Percentiles rank a stretch among this genome's conserved stretches.
These are phyloP conservation scores for Lutjanus campechanus DNA, from an alignment of 2,797 vertebrate genomes.

Conservation along the genomic window DNA sequence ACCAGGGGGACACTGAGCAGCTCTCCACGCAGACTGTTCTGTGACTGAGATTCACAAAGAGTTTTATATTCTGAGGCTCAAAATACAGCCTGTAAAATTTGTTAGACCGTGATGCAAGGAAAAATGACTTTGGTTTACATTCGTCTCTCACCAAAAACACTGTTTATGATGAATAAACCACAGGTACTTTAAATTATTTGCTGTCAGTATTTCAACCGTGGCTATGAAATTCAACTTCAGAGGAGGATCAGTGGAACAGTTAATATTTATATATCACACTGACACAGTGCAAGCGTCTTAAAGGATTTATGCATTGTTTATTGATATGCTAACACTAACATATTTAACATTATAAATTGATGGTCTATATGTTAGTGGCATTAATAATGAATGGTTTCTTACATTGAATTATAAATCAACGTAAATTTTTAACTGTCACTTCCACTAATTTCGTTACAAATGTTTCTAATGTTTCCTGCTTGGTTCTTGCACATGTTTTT, in stretches of 20 bases:
- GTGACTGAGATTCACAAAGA: neutral
- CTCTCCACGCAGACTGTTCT: no score
- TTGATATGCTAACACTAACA: slow-evolving; percentile 2
- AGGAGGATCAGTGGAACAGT: neutral
- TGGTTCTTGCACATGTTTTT: neutral
- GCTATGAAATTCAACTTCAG: neutral
- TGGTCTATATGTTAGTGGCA: neutral
- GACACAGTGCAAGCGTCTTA: neutral
- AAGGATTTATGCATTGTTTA: neutral
- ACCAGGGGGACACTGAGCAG: no score
- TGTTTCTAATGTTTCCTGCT: neutral
- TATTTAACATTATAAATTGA: slow-evolving; percentile 1
- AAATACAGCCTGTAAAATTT: neutral
- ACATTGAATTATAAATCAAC: slow-evolving; percentile 23
- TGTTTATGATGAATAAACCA: neutral
- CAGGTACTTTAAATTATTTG: neutral
- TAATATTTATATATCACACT: neutral
- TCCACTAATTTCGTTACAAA: neutral
- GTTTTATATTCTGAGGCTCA: neutral
- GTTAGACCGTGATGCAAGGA: neutral
- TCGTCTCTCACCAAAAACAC: neutral
- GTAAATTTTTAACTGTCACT: slow-evolving; percentile 6
- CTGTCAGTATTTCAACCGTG: neutral
- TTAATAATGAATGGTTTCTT: slow-evolving; percentile 1
- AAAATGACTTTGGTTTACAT: neutral